phyloP scores from a whole-genome alignment of 2,888 invertebrate species.

The Vannuccia rotundouncinata region DNA sequence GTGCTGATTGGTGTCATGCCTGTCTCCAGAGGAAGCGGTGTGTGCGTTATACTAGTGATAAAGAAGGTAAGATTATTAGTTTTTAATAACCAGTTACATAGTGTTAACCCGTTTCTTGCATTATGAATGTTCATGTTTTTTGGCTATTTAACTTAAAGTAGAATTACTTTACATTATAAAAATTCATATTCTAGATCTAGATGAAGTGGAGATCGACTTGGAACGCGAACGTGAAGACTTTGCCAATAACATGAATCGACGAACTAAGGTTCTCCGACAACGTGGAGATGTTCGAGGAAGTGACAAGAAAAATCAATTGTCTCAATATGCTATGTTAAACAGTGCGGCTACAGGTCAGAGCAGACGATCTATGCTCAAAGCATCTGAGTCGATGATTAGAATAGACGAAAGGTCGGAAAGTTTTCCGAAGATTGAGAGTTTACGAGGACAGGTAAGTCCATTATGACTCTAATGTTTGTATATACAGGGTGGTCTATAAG shows the following conservation, averaged over 20 bases:
- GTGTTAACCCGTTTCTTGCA: too few species aligned
- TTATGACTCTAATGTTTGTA: too few species aligned
- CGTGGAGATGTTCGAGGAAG: background rate
- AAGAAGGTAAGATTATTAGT: background rate
- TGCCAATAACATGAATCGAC: background rate
- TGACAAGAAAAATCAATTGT: background rate
- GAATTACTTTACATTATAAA: too few species aligned
- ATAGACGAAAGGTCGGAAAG: background rate
- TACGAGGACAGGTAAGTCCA: background rate
- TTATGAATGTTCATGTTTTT: too few species aligned
- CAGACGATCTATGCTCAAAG: background rate
- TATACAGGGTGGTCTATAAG: too few species aligned
- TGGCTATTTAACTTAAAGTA: too few species aligned
- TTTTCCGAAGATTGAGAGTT: background rate
- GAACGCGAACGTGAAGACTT: background rate
- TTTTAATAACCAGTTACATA: too few species aligned
- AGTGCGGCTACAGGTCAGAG: background rate
- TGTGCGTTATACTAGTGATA: background rate
- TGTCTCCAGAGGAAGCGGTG: background rate
- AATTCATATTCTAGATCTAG: too few species aligned
- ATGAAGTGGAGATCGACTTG: background rate
- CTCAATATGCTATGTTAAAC: background rate
- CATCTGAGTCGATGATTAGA: background rate
- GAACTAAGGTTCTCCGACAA: background rate
- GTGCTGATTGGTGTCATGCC: background rate